These are phyloP conservation scores for Neoarius graeffei DNA, from an alignment of 2,113 vertebrate species.

Conservation along the genomic window DNA sequence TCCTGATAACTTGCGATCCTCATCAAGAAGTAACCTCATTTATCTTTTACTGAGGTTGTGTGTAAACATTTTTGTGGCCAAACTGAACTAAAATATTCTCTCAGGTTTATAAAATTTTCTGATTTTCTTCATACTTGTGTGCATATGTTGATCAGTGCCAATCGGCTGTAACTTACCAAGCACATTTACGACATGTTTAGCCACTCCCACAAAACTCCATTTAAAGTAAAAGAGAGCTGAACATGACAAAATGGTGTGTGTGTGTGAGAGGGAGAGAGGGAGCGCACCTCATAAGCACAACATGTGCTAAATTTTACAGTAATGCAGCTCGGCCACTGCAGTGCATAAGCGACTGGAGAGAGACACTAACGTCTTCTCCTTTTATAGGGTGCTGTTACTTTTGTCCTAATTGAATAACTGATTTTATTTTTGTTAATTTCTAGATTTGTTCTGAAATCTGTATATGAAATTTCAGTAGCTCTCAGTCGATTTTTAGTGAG, in stretches of 20 bases:
- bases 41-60: neutral
- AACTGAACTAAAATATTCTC: no score
- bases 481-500: no score
- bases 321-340: neutral
- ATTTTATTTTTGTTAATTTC: neutral
- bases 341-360: neutral
- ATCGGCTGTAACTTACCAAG: neutral
- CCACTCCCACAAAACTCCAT: neutral
- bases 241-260: neutral
- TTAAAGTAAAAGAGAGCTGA: neutral
- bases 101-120: neutral
- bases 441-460: no score
- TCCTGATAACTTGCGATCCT: no score
- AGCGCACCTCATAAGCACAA: no score
- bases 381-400: neutral
- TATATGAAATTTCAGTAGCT: no score
- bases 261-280: no score
- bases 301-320: neutral
- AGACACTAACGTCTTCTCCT: neutral
- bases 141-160: neutral
- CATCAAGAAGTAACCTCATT: no score
- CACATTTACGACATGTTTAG: neutral
- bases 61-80: no score
- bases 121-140: neutral
- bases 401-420: neutral